phyloP scores from a whole-genome alignment of 2,888 invertebrate species.

The Mythimna ferrago region DNA sequence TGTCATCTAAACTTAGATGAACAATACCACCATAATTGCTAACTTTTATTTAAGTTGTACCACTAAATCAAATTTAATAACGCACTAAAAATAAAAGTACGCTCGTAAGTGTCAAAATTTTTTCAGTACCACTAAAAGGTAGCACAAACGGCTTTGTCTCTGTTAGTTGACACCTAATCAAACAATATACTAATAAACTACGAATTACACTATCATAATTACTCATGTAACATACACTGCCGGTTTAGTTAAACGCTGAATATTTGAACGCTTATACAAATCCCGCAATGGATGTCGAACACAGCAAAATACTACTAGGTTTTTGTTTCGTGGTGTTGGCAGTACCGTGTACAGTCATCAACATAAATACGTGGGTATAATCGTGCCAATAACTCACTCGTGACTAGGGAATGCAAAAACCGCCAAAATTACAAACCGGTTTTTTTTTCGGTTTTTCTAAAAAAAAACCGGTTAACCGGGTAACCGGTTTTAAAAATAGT shows the following conservation, averaged over 20 bases:
- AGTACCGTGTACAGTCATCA: constrained; percentile 56
- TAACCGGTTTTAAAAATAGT: no score
- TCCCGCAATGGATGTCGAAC: constrained; percentile 32
- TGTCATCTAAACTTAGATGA: constrained; percentile 56
- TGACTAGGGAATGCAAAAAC: no score
- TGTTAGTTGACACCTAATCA: constrained; percentile 59
- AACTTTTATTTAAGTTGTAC: constrained; percentile 52
- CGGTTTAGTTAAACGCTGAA: not conserved
- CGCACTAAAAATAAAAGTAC: constrained; percentile 57
- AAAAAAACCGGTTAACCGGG: no score
- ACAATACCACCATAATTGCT: constrained; percentile 48
- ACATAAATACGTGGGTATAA: constrained; percentile 67
- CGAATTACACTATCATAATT: constrained; percentile 8
- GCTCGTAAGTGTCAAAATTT: constrained; percentile 48
- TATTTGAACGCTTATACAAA: not conserved
- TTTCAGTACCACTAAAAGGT: constrained; percentile 57
- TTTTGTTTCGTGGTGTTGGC: constrained; percentile 16
- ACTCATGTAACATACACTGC: constrained; percentile 28
- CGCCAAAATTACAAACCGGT: no score
- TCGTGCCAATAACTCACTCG: constrained; percentile 68
- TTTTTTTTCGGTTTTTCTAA: no score
- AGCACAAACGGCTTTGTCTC: constrained; percentile 59
- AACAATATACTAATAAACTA: constrained; percentile 21
- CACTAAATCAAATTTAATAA: constrained; percentile 65
- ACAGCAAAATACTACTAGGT: not conserved